Base-by-base conservation (phyloP, 1,140 invertebrate species). In the Drosophila bocki region DNA sequence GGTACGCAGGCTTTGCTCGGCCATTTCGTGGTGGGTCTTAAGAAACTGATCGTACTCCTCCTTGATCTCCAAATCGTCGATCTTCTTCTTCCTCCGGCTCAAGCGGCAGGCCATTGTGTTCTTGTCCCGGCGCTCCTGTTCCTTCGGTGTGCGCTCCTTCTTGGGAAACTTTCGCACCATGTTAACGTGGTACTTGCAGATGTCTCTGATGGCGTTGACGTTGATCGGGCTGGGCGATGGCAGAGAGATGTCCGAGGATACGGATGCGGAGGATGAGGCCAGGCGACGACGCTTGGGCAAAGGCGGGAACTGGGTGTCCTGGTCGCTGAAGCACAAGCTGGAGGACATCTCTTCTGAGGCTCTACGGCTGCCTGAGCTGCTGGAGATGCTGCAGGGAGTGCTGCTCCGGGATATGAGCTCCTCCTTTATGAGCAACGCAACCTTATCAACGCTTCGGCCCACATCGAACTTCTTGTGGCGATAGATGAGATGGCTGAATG, bases 81-180 rank as follows among this genome's bases (percentile, higher is more conserved):
- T 59, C 57, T 92, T 92, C 60, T 79, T 92, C 22, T 67, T 80
- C 1, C 91, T 83, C 13, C 91, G 79, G 32, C 91, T 92, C 71
- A 90, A 84, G 26, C 91, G 81, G 29, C 91, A 92, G 56, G 91
- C 91, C 32, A 92, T 83, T 5, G 91, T 92, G 61, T 92, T 92
- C 54, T 92, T 92, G 56, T 92, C 78, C 6, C 91, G 82, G 3
- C 91, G 68, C 42, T 92, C 91, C 67, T 92, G 91, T 47, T 92
- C 91, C 60, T 92, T 91, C 13, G 80, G 75, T n/a, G 87, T 60
- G 7, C 91, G 91, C 42, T 92, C 82, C n/a, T 91, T 92, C 32
- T 91, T 91, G 4, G 91, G 91, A 35, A 92, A 92, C 13, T 83
- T 81, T 1, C 91, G 41, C n/a, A 92, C 91, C 91, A 92, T 92